A percentile compares a stretch with the other conserved stretches of the same genome.
phyloP scores from a whole-genome alignment of 2,888 invertebrate genomes.

The Lycaena phlaeas region DNA sequence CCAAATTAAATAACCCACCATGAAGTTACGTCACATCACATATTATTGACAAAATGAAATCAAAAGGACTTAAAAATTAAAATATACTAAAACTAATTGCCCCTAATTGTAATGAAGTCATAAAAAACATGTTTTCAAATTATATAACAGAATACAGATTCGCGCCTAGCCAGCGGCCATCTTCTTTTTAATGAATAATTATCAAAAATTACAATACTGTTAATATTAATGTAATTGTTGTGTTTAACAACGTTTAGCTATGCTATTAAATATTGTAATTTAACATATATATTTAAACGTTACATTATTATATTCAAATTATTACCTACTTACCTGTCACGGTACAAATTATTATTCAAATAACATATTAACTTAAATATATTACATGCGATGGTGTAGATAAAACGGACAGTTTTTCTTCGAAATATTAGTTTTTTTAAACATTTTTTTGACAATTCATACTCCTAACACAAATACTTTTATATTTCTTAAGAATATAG shows the following conservation, averaged over 20 bases:
- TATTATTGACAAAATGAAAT: background rate
- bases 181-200: background rate
- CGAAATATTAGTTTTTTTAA: too few relatives aligned
- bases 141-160: background rate
- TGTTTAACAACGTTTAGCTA: constrained; percentile 4
- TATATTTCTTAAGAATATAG: too few relatives aligned
- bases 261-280: background rate
- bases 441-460: too few relatives aligned
- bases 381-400: too few relatives aligned
- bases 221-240: background rate
- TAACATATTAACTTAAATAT: background rate
- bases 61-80: background rate
- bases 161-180: background rate
- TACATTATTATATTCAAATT: background rate
- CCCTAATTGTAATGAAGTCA: background rate
- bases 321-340: background rate
- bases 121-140: background rate
- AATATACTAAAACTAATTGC: background rate
- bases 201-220: background rate
- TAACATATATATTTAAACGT: background rate
- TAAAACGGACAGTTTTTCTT: too few relatives aligned
- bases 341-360: background rate
- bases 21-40: too few relatives aligned
- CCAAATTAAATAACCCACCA: too few relatives aligned
- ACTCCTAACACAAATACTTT: too few relatives aligned